Conservation (phyloP, 2,113 vertebrate genomes). For the Cyprinodon tularosa region DNA sequence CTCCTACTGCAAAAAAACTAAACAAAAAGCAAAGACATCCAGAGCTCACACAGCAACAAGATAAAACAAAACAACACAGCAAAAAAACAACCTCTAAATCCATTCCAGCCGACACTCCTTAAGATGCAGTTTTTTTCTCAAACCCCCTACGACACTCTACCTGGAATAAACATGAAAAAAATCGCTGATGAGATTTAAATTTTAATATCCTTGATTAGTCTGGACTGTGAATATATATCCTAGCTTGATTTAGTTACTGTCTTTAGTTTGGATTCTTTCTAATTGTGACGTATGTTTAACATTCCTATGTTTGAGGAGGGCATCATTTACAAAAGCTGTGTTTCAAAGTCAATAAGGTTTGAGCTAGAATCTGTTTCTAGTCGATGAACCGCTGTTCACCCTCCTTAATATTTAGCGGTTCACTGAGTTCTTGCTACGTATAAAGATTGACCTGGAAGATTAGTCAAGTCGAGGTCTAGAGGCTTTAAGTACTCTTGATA, state of each 20-base stretch:
- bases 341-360: conserved; percentile 59
- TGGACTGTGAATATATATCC: conserved; percentile 71
- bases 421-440: background rate
- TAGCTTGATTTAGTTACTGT: conserved; percentile 56
- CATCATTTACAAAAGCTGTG: conserved; percentile 53
- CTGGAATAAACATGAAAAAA: conserved; percentile 33
- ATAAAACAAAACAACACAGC: background rate
- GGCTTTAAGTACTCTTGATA: conserved; percentile 12
- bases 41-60: conserved; percentile 23
- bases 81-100: conserved; percentile 31
- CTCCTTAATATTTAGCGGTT: conserved; percentile 22
- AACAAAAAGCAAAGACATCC: conserved; percentile 12
- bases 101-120: conserved; percentile 54
- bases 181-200: conserved; percentile 47
- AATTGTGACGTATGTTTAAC: conserved; percentile 64
- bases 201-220: conserved; percentile 55
- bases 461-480: conserved; percentile 19
- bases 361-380: conserved; percentile 42
- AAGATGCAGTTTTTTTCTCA: conserved; percentile 32
- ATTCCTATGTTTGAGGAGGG: conserved; percentile 68
- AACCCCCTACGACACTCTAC: conserved; percentile 36
- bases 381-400: conserved; percentile 30
- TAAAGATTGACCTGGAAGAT: conserved; percentile 12
- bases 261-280: conserved; percentile 62
- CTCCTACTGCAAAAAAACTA: conserved; percentile 13